These are phyloP conservation scores for Meteorus colon DNA, from an alignment of 2,888 invertebrate genomes.

Conservation along the genomic window DNA sequence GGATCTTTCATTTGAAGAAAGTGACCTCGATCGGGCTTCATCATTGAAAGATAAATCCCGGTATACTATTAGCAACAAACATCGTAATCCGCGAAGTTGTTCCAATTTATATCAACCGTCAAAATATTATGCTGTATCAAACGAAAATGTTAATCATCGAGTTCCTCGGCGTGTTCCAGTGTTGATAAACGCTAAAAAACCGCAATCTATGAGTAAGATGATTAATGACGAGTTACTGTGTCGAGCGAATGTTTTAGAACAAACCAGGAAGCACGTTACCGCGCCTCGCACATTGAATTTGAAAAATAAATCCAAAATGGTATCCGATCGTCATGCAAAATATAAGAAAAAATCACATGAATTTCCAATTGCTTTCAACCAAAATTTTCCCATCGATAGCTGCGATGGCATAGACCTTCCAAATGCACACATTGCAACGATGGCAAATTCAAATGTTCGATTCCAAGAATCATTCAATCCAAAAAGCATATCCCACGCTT, in stretches of 20 bases:
- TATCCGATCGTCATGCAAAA: background rate
- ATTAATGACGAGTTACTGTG: background rate
- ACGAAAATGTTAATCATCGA: background rate
- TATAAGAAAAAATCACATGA: background rate
- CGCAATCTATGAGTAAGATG: background rate
- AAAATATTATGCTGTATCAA: constrained; percentile 33
- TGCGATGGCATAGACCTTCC: background rate
- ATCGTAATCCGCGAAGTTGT: background rate
- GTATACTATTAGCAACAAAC: background rate
- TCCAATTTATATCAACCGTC: constrained; percentile 14
- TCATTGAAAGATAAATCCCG: background rate
- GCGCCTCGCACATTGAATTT: background rate
- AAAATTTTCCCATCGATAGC: background rate
- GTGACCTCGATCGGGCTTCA: background rate
- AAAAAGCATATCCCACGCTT: background rate
- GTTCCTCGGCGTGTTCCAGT: constrained; percentile 31
- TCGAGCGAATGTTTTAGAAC: background rate
- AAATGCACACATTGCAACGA: background rate
- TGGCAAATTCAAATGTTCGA: background rate
- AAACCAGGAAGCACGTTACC: background rate
- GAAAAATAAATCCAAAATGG: background rate
- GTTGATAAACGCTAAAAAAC: background rate
- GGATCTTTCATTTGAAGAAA: constrained; percentile 26
- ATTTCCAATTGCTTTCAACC: background rate
- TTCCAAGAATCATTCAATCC: background rate